Evolutionary conservation across 23 tunicate species (phyloP).

Genomic region (Styela clava): DNA sequence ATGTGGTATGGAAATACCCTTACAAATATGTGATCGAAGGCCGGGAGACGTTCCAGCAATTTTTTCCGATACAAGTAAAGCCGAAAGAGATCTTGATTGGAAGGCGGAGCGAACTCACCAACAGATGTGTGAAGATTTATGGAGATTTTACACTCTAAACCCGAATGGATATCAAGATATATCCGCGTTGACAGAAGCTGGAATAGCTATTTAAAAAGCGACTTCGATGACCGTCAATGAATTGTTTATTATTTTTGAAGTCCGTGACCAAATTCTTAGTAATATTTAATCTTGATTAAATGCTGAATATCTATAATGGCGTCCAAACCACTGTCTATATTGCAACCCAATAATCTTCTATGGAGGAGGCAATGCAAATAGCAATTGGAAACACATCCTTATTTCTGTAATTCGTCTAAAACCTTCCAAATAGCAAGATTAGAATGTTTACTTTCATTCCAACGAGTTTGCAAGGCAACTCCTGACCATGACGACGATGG

Average conservation of each 20-base stretch:
- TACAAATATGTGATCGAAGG: constrained; percentile 60
- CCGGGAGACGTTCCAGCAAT: constrained; percentile 95
- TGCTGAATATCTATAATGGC: too few relatives aligned
- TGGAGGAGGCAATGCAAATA: too few relatives aligned
- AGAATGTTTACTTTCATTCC: background rate
- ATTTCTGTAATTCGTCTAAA: too few relatives aligned
- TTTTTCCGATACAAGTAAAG: constrained; percentile 77
- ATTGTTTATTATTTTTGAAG: too few relatives aligned
- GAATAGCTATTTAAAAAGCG: too few relatives aligned
- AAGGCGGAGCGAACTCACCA: constrained; percentile 53
- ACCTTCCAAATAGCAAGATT: background rate
- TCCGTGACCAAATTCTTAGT: too few relatives aligned
- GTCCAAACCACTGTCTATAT: too few relatives aligned
- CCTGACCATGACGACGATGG: constrained; percentile 23
- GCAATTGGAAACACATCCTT: too few relatives aligned
- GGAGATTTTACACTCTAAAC: constrained; percentile 85
- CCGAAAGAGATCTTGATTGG: constrained; percentile 89
- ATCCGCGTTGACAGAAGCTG: constrained; percentile 26
- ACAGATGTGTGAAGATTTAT: constrained; percentile 95
- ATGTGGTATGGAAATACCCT: constrained; percentile 48
- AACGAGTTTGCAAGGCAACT: background rate
- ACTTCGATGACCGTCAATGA: too few relatives aligned
- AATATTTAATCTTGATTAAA: too few relatives aligned
- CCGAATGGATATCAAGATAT: constrained; percentile 92
- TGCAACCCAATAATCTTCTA: too few relatives aligned